These are phyloP conservation scores for Exephanes ischioxanthus DNA, from an alignment of 2,888 invertebrate species.

Conservation along the genomic window DNA sequence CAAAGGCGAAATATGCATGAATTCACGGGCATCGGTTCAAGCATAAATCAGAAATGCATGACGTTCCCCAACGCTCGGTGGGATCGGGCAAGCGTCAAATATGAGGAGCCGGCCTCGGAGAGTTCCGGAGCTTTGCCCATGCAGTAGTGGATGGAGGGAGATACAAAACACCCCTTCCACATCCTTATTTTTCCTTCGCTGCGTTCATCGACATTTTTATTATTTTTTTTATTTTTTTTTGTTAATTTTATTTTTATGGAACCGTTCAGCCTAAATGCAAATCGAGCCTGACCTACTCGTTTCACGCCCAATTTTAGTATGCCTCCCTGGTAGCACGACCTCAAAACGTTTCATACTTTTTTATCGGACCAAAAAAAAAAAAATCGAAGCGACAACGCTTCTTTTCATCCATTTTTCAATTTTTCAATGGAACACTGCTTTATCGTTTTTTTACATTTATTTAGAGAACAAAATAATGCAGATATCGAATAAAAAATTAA, in stretches of 20 bases:
- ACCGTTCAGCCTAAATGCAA: slow-evolving; percentile 53
- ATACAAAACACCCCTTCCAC: slow-evolving; percentile 33
- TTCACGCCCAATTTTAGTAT: slow-evolving; percentile 15
- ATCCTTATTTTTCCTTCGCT: slow-evolving; percentile 32
- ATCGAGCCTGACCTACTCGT: slow-evolving; percentile 19
- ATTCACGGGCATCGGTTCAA: slow-evolving; percentile 50
- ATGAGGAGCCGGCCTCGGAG: slow-evolving; percentile 8
- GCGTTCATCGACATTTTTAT: slow-evolving; percentile 32
- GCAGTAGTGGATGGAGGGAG: no score
- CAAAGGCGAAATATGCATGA: slow-evolving; percentile 63
- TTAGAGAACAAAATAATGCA: no score
- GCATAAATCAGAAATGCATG: slow-evolving; percentile 67
- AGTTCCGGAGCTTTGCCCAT: slow-evolving; percentile 32
- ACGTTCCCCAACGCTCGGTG: slow-evolving; percentile 23
- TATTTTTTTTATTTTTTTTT: slow-evolving; percentile 5
- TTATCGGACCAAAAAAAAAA: neutral
- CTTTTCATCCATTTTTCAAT: neutral
- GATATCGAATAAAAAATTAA: neutral
- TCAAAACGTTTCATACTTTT: neutral
- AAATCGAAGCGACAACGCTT: neutral
- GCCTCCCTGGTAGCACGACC: neutral
- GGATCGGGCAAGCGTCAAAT: slow-evolving; percentile 40
- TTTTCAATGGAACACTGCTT: neutral
- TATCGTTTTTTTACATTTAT: neutral
- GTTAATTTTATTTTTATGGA: slow-evolving; percentile 2